Conservation (phyloP, 2,113 vertebrate genomes). For the Egretta garzetta region DNA sequence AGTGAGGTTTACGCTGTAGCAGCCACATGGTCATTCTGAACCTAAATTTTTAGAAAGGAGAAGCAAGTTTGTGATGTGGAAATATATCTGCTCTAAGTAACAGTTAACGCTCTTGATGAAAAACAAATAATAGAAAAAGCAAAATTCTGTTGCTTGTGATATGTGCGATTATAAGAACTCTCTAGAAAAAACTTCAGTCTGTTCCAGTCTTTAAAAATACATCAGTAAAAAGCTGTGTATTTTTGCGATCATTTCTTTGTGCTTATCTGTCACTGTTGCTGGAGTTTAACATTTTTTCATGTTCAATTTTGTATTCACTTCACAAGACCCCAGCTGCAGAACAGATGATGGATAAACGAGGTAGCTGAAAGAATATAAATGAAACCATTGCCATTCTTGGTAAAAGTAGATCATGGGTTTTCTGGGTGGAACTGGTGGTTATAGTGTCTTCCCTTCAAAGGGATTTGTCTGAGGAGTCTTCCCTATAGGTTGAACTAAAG, state of each 20-base stretch:
- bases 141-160: not conserved
- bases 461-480: not conserved
- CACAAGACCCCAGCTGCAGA: not conserved
- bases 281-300: not conserved
- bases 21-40: not conserved
- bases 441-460: not conserved
- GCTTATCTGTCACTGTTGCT: not conserved
- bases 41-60: not conserved
- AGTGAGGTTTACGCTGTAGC: not conserved
- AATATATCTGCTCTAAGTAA: not conserved
- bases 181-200: not conserved
- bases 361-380: not conserved
- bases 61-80: not conserved
- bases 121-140: not conserved
- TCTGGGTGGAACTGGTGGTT: not conserved
- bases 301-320: not conserved
- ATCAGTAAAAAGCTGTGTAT: not conserved
- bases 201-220: not conserved
- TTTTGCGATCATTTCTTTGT: not conserved
- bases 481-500: rapidly evolving
- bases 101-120: not conserved
- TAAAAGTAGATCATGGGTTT: not conserved
- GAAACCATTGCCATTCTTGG: not conserved
- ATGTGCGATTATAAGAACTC: not conserved
- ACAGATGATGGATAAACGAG: not conserved